Evolutionary conservation across 2,888 invertebrate species (phyloP).

Genomic region (Stegana nigrithorax): DNA sequence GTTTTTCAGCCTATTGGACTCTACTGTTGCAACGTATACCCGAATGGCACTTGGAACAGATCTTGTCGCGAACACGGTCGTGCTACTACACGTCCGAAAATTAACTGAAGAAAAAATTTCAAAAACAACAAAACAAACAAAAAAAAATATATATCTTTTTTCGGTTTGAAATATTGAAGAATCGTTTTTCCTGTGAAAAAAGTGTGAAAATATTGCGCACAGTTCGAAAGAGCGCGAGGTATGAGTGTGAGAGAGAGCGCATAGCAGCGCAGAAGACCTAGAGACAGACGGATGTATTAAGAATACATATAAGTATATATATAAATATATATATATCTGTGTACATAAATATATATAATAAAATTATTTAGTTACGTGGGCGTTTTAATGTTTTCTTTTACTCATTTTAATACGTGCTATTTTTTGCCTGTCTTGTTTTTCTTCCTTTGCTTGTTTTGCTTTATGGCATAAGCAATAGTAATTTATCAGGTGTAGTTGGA

Average conservation of each 20-base stretch:
- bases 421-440: background rate
- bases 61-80: slow-evolving; percentile 43
- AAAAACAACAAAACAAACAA: too few species aligned
- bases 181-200: slow-evolving; percentile 56
- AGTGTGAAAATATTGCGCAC: slow-evolving; percentile 62
- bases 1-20: too few species aligned
- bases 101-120: slow-evolving; percentile 52
- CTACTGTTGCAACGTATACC: too few species aligned
- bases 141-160: too few species aligned
- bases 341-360: background rate
- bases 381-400: background rate
- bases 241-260: background rate
- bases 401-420: background rate
- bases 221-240: slow-evolving; percentile 33
- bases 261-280: background rate
- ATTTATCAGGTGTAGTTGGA: too few species aligned
- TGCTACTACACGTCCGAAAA: slow-evolving; percentile 60
- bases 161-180: slow-evolving; percentile 55
- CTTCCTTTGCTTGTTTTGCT: background rate
- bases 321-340: too few species aligned
- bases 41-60: background rate
- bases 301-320: background rate
- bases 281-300: too few species aligned
- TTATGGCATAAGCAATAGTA: too few species aligned
- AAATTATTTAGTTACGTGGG: slow-evolving; percentile 1